Evolutionary conservation across 92 coral and sea anemone genomes (phyloP).

Genomic region (Muricea muricata): DNA sequence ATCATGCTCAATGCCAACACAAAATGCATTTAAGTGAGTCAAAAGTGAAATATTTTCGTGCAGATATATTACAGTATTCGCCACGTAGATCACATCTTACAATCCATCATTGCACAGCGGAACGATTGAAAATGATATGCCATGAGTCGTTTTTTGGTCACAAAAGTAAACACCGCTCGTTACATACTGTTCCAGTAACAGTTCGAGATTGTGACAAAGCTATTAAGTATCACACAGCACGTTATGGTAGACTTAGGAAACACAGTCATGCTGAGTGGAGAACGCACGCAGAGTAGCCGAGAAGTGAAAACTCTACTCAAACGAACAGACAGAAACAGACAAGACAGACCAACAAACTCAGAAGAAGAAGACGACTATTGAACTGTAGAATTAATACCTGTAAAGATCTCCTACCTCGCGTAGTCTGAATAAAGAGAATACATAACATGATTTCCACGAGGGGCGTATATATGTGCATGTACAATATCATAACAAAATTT

Average conservation of each 20-base stretch:
- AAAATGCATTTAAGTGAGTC: constrained; percentile 1
- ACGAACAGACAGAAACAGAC: too few species aligned
- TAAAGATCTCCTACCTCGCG: too few species aligned
- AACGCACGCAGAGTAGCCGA: too few species aligned
- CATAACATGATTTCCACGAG: too few species aligned
- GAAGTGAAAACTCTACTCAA: too few species aligned
- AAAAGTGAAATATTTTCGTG: background rate
- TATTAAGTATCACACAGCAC: background rate
- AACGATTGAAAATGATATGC: background rate
- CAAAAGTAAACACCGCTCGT: background rate
- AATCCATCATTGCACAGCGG: constrained; percentile 7
- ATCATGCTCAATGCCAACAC: background rate
- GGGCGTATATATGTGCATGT: too few species aligned
- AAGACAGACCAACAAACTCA: too few species aligned
- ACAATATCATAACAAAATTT: too few species aligned
- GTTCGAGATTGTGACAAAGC: background rate
- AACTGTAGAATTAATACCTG: too few species aligned
- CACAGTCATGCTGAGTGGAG: background rate
- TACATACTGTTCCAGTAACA: background rate
- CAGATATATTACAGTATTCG: constrained; percentile 15
- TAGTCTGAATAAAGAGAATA: too few species aligned
- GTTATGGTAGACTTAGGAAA: constrained; percentile 3
- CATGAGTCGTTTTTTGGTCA: constrained; percentile 2
- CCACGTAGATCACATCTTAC: constrained; percentile 16
- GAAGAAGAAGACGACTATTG: too few species aligned